Evolutionary conservation across 2,888 invertebrate species (phyloP).

Genomic region (Agrilus cyanescens): DNA sequence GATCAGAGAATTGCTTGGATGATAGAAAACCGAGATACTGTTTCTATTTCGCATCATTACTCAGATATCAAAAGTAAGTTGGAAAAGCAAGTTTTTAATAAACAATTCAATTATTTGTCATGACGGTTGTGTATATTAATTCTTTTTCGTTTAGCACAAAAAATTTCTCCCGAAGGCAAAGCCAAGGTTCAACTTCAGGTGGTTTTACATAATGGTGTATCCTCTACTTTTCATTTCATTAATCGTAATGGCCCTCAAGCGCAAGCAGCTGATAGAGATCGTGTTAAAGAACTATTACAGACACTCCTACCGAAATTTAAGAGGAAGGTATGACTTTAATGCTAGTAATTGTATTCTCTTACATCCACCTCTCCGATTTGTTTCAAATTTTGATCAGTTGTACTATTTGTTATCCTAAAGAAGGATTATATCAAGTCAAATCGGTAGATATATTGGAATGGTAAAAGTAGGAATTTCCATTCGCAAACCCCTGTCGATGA

Average conservation of each 20-base stretch:
- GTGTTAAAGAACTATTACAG: conserved; percentile 84
- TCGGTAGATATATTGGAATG: too few relatives aligned
- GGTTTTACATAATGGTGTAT: conserved; percentile 84
- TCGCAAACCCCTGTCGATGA: too few relatives aligned
- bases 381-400: neutral
- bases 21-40: conserved; percentile 83
- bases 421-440: too few relatives aligned
- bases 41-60: conserved; percentile 86
- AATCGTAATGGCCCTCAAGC: conserved; percentile 71
- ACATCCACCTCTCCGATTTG: neutral
- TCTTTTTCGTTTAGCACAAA: conserved; percentile 48
- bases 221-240: conserved; percentile 95
- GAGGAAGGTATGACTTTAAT: conserved; percentile 54
- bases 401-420: conserved; percentile 3
- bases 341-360: neutral
- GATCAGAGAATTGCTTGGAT: conserved; percentile 94
- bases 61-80: conserved; percentile 88
- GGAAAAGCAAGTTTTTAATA: conserved; percentile 2
- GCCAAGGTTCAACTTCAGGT: conserved; percentile 97
- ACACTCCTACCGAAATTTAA: conserved; percentile 88
- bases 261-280: conserved; percentile 82
- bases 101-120: conserved; percentile 1
- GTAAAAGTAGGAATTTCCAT: too few relatives aligned
- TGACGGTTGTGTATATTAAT: neutral
- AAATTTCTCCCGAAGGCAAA: conserved; percentile 94